Evolutionary conservation across 2,797 vertebrate species (phyloP).

Genomic region (Adelosebastes latens): DNA sequence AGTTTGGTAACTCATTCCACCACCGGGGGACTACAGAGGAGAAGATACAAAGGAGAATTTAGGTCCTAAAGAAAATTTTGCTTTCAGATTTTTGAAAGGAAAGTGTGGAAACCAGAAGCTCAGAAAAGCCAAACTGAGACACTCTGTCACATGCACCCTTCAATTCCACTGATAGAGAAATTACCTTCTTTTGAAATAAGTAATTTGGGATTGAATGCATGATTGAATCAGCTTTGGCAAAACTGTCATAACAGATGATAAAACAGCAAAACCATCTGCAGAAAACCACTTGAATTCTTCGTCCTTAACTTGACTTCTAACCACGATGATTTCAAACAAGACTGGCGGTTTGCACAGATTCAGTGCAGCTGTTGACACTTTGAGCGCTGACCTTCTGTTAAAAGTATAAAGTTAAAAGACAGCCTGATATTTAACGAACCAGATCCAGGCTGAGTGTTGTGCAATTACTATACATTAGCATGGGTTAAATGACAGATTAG

Average conservation of each 20-base stretch:
- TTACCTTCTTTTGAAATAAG: background rate
- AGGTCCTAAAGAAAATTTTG: no score
- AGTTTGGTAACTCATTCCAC: rapidly evolving
- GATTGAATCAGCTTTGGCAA: background rate
- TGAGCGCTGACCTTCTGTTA: slow-evolving; percentile 16
- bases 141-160: background rate
- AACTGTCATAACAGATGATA: slow-evolving; percentile 6
- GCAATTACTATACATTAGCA: slow-evolving; percentile 3
- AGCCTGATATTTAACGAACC: slow-evolving; percentile 15
- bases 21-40: no score
- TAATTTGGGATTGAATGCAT: background rate
- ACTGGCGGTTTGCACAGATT: background rate
- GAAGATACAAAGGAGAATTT: no score
- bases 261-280: background rate
- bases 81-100: background rate
- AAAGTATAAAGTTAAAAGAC: background rate
- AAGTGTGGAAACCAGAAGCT: background rate
- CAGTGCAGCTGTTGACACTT: background rate
- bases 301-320: background rate
- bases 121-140: background rate
- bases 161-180: background rate
- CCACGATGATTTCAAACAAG: background rate
- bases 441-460: background rate
- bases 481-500: slow-evolving; percentile 18
- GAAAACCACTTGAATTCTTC: background rate